Percentiles rank a stretch among this genome's conserved stretches.
phyloP scores from a whole-genome alignment of 2,888 invertebrate genomes.

The Drosophila aldrichi region DNA sequence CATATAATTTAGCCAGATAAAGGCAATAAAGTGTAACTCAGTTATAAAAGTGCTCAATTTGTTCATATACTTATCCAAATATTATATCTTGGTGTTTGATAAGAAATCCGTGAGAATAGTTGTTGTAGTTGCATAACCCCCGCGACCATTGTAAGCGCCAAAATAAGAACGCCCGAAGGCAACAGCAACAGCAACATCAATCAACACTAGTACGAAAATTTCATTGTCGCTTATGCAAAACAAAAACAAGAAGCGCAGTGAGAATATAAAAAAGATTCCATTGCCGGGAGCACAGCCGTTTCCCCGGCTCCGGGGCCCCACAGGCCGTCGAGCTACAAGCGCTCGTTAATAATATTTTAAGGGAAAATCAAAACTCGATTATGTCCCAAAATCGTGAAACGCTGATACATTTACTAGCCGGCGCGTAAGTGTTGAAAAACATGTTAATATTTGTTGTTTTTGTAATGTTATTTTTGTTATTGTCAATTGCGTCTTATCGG shows the following conservation, averaged over 20 bases:
- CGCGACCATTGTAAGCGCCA: slow-evolving; percentile 54
- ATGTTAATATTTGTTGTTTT: slow-evolving; percentile 7
- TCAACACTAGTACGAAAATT: slow-evolving; percentile 9
- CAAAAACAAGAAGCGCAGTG: slow-evolving; percentile 29
- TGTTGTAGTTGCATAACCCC: slow-evolving; percentile 52
- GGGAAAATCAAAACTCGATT: slow-evolving; percentile 37
- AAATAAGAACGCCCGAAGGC: slow-evolving; percentile 46
- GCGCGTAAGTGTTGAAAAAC: slow-evolving; percentile 91
- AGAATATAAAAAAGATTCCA: slow-evolving; percentile 39
- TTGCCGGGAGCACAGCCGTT: slow-evolving; percentile 47
- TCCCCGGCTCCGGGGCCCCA: slow-evolving; percentile 30
- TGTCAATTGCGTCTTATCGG: slow-evolving; percentile 45
- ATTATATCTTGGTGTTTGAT: slow-evolving; percentile 28
- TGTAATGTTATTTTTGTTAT: slow-evolving; percentile 11
- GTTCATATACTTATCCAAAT: neutral
- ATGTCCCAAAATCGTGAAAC: slow-evolving; percentile 90
- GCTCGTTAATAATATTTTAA: slow-evolving; percentile 11
- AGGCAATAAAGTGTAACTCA: slow-evolving; percentile 15
- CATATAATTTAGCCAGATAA: slow-evolving; percentile 1
- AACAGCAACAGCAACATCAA: slow-evolving; percentile 20
- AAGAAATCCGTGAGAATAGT: slow-evolving; percentile 43
- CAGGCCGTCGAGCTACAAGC: slow-evolving; percentile 18
- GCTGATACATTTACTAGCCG: slow-evolving; percentile 96
- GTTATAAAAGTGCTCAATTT: slow-evolving; percentile 8
- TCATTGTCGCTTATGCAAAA: slow-evolving; percentile 35